Percentiles rank a stretch among this genome's conserved stretches.
Evolutionary conservation across 2,888 invertebrate species (phyloP).

Genomic region (Andrena camellia): DNA sequence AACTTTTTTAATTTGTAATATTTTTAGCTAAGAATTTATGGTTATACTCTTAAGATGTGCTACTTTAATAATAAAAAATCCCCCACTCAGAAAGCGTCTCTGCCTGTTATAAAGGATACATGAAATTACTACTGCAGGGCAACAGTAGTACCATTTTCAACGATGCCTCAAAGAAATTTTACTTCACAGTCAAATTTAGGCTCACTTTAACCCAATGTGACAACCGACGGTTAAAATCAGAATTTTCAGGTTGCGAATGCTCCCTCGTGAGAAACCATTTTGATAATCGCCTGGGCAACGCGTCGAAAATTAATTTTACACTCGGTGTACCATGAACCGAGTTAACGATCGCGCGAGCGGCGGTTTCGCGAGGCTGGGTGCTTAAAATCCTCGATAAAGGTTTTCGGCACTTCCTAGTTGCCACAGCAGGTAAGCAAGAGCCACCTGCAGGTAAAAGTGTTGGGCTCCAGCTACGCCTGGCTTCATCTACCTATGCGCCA

Average conservation of each 20-base stretch:
- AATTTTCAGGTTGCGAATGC: background rate
- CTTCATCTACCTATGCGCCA: background rate
- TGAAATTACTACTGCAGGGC: no score
- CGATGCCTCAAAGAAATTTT: no score
- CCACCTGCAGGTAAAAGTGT: slow-evolving; percentile 33
- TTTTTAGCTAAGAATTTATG: no score
- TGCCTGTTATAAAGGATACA: no score
- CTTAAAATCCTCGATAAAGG: slow-evolving; percentile 15
- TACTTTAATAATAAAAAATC: no score
- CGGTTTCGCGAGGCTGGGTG: slow-evolving; percentile 1
- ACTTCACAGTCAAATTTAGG: no score
- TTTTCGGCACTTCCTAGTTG: slow-evolving; percentile 32
- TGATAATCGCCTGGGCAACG: background rate
- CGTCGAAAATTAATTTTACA: background rate
- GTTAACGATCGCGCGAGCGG: background rate
- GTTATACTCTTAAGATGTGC: no score
- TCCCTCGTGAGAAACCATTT: background rate
- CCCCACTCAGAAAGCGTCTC: no score
- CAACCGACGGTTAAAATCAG: no score
- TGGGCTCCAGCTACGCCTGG: background rate
- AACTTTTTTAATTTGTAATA: no score
- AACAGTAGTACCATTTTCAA: no score
- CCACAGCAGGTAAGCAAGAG: slow-evolving; percentile 19
- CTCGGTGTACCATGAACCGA: background rate
- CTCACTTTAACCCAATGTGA: no score